Evolutionary conservation across 2,888 invertebrate genomes (phyloP).

Genomic region (Coleophora deauratella): DNA sequence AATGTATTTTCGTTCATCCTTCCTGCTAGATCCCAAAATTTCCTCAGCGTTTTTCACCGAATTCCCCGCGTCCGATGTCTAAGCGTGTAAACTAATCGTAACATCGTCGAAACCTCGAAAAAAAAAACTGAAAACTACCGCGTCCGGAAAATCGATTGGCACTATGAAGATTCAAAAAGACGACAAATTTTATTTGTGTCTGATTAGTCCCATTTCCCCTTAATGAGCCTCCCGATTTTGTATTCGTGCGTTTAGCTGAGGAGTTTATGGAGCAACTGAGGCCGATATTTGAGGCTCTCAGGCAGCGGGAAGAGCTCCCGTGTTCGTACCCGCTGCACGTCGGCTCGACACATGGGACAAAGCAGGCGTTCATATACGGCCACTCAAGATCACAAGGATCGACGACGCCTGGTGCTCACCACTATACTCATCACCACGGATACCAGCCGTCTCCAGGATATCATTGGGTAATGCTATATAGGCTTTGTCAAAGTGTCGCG

Average conservation of each 20-base stretch:
- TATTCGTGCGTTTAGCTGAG: slow-evolving; percentile 82
- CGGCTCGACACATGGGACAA: slow-evolving; percentile 78
- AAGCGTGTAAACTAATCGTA: slow-evolving; percentile 63
- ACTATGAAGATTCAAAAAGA: slow-evolving; percentile 60
- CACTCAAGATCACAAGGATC: slow-evolving; percentile 77
- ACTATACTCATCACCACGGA: slow-evolving; percentile 78
- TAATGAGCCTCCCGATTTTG: slow-evolving; percentile 65
- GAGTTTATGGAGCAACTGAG: slow-evolving; percentile 96
- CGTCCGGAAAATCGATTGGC: slow-evolving; percentile 64
- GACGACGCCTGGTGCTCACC: slow-evolving; percentile 77
- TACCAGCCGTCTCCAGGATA: slow-evolving; percentile 83
- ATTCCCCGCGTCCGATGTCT: slow-evolving; percentile 46
- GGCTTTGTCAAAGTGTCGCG: slow-evolving; percentile 51
- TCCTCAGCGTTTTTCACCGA: slow-evolving; percentile 47
- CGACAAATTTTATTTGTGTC: slow-evolving; percentile 30
- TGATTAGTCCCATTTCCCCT: slow-evolving; percentile 41
- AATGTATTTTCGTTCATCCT: slow-evolving; percentile 61
- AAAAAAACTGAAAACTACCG: slow-evolving; percentile 25
- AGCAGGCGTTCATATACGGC: slow-evolving; percentile 75
- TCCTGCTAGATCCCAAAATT: slow-evolving; percentile 58
- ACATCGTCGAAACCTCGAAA: slow-evolving; percentile 37
- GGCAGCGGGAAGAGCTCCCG: slow-evolving; percentile 92
- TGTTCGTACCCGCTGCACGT: slow-evolving; percentile 94
- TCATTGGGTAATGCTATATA: slow-evolving; percentile 80
- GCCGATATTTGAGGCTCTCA: slow-evolving; percentile 95